A percentile compares a stretch with the other conserved stretches of the same genome.
Evolutionary conservation across 2,888 invertebrate genomes (phyloP).

Genomic region (Sarcophaga rosellei): DNA sequence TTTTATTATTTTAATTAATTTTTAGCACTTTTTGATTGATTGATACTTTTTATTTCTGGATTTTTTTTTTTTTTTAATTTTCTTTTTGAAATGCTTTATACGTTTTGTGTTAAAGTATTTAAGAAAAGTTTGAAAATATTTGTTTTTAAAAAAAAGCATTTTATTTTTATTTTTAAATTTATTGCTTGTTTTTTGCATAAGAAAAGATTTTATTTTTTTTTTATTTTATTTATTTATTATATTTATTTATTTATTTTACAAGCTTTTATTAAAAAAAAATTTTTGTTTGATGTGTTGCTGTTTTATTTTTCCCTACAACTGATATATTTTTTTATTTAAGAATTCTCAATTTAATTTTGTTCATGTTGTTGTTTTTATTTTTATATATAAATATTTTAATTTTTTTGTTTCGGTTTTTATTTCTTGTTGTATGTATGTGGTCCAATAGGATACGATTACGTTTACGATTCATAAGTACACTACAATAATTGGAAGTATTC

Average conservation of each 20-base stretch:
- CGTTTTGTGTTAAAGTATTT: background rate
- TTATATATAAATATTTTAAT: slow-evolving; percentile 10
- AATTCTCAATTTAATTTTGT: slow-evolving; percentile 19
- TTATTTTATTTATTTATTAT: background rate
- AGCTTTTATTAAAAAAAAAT: slow-evolving; percentile 34
- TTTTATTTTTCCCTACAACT: slow-evolving; percentile 14
- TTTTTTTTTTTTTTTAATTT: background rate
- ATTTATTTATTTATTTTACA: slow-evolving; percentile 22
- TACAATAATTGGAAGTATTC: slow-evolving; percentile 65
- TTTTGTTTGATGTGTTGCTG: slow-evolving; percentile 2
- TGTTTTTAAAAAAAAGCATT: slow-evolving; percentile 30
- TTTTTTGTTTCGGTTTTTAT: too few relatives aligned
- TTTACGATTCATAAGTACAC: slow-evolving; percentile 64
- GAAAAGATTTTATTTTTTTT: background rate
- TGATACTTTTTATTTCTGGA: slow-evolving; percentile 36
- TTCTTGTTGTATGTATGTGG: slow-evolving; percentile 43
- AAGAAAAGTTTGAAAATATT: background rate
- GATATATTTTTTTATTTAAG: slow-evolving; percentile 19
- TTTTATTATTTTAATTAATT: slow-evolving; percentile 29
- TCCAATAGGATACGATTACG: slow-evolving; percentile 65
- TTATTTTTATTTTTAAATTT: background rate
- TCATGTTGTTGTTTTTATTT: slow-evolving; percentile 28
- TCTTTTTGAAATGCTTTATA: slow-evolving; percentile 3
- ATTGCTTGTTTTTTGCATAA: background rate
- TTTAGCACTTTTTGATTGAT: slow-evolving; percentile 64